These are phyloP conservation scores for Halichondria panicea DNA, from an alignment of 37 sponge, comb jelly and placozoan species.

Conservation along the genomic window DNA sequence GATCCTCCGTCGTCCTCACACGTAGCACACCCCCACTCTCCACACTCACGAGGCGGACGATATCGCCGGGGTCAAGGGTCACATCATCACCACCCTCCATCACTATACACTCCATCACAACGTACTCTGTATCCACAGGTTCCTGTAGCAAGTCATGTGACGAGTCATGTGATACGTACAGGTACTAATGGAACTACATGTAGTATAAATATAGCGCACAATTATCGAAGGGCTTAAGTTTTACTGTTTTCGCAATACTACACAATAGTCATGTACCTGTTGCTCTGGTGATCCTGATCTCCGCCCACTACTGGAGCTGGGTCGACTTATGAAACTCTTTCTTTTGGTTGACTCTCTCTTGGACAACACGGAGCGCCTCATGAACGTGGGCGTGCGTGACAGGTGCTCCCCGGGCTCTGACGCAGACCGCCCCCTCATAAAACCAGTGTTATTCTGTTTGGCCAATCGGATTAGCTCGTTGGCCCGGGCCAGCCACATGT, in stretches of 20 bases:
- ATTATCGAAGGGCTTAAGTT: too few species aligned
- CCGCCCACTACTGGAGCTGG: neutral
- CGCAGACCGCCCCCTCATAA: neutral
- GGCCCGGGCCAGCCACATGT: slow-evolving; percentile 21
- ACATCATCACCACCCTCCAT: slow-evolving; percentile 72
- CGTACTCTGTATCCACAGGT: slow-evolving; percentile 38
- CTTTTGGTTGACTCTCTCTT: neutral
- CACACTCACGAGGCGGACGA: slow-evolving; percentile 56
- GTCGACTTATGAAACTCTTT: slow-evolving; percentile 1
- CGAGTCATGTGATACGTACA: too few species aligned
- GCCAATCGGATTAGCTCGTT: slow-evolving; percentile 16
- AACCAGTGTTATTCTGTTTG: slow-evolving; percentile 12
- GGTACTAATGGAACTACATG: neutral
- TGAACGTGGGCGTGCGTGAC: neutral
- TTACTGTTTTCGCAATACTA: too few species aligned
- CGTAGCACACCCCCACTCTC: slow-evolving; percentile 13
- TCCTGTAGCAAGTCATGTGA: neutral
- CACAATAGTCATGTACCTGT: slow-evolving; percentile 2
- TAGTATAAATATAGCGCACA: too few species aligned
- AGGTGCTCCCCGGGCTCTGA: slow-evolving; percentile 19
- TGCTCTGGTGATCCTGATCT: neutral
- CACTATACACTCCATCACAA: slow-evolving; percentile 78
- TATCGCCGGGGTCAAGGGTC: slow-evolving; percentile 58
- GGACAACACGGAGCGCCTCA: neutral
- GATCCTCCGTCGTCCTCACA: slow-evolving; percentile 34